A percentile compares a stretch with the other conserved stretches of the same genome.
These are phyloP conservation scores for Empidonax traillii DNA, from an alignment of 2,113 vertebrate species.

Conservation along the genomic window DNA sequence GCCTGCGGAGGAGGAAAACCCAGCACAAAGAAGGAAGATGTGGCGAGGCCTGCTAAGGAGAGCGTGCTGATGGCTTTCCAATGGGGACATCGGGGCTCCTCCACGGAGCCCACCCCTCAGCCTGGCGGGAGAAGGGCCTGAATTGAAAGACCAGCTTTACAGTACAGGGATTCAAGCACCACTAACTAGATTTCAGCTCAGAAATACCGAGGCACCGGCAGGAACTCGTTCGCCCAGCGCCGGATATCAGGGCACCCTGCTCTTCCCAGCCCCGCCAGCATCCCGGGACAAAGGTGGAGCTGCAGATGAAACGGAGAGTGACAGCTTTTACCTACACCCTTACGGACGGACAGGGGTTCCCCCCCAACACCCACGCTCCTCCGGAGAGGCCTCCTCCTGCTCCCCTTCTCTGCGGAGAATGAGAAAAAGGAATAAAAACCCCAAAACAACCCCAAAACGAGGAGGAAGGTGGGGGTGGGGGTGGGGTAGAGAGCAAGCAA, in stretches of 20 bases:
- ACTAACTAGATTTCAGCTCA: neutral
- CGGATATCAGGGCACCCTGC: fast-evolving
- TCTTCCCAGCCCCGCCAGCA: neutral
- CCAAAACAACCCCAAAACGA: neutral
- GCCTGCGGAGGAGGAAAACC: neutral
- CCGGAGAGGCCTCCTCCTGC: neutral
- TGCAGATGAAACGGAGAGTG: neutral
- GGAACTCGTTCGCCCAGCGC: neutral
- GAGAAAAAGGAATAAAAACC: neutral
- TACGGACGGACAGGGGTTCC: fast-evolving
- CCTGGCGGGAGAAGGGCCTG: neutral
- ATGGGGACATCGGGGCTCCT: neutral
- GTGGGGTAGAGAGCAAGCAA: neutral
- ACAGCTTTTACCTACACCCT: neutral
- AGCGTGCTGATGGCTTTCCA: neutral
- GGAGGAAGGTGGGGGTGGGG: neutral
- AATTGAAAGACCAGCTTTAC: slow-evolving; percentile 58
- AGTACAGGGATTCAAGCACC: slow-evolving; percentile 65
- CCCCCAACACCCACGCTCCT: neutral
- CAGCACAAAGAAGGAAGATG: neutral
- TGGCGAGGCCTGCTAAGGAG: fast-evolving
- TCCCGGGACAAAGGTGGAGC: neutral
- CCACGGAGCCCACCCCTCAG: neutral
- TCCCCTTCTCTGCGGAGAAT: neutral
- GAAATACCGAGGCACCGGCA: neutral